These are phyloP conservation scores for Colius striatus DNA, from an alignment of 2,113 vertebrate genomes.

Conservation along the genomic window DNA sequence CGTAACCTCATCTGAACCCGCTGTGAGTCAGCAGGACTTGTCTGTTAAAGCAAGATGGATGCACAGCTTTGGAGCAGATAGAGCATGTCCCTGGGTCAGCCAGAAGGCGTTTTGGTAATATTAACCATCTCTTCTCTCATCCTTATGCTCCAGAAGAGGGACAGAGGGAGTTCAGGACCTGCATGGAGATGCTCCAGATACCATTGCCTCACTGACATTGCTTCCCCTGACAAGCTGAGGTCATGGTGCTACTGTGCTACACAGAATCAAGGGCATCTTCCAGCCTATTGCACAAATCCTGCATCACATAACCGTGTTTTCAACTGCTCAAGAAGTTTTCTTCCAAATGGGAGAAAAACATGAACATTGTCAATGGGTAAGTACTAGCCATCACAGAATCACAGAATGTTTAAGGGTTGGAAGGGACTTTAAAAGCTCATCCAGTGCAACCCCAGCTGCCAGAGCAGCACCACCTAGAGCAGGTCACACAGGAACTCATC, in stretches of 20 bases:
- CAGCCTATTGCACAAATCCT: not conserved
- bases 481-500: too few relatives aligned
- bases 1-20: not conserved
- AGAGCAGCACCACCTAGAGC: too few relatives aligned
- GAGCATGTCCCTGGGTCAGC: not conserved
- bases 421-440: too few relatives aligned
- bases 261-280: not conserved
- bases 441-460: too few relatives aligned
- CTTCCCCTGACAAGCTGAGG: not conserved
- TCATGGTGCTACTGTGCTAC: rapidly evolving
- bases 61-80: not conserved
- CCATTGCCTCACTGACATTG: rapidly evolving
- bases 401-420: too few relatives aligned
- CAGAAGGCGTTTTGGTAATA: not conserved
- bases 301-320: rapidly evolving
- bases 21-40: not conserved
- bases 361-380: rapidly evolving
- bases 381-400: too few relatives aligned
- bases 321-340: not conserved
- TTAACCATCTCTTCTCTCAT: not conserved
- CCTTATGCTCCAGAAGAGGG: not conserved
- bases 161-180: not conserved
- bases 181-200: not conserved
- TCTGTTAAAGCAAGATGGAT: not conserved
- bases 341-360: not conserved